Evolutionary conservation across 2,888 invertebrate species (phyloP), one percentile per base, ranked within the genome.

Genomic region (Volucella bombylans): DNA sequence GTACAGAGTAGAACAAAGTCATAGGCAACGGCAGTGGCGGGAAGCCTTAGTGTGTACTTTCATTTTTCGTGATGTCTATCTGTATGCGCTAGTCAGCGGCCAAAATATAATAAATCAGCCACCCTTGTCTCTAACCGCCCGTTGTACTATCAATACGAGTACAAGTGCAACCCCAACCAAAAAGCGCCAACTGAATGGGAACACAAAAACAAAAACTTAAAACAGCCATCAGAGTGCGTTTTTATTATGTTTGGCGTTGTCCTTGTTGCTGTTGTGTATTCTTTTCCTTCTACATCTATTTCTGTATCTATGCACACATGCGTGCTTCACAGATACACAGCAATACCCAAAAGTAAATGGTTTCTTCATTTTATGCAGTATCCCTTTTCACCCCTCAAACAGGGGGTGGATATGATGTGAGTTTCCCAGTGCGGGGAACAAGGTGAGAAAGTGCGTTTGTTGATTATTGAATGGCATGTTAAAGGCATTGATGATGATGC

Each of bases 61-160:
- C 59, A 50, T 61, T 68, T 57, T 72, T 64, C 72, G 52, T 72
- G 57, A 59, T 72, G 65, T 79, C 52, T 79, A 79, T 76, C 71
- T 72, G 59, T 79, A 79, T 81, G 76, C 71, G 81, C 80, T 80
- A 73, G 73, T 73, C 80, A 73, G 67, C 59, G 62, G 67, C 57
- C 67, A 68, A 81, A 85, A 85, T 81, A 81, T 81, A 81, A 85
- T 85, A 85, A 85, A 81, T 85, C 85, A 85, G 62, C 69, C 65
- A 74, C 69, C 68, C 74, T 65, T 69, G 68, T 47, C 80, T 45
- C 71, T 55, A 79, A 14, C 38, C 52, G n/a, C 15, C 43, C n/a
- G 43, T 31, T 31, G 0, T 31, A 31, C 31, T 31, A 31, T 6
- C 45, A 61, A 12, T 50, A 52, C 38, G 54, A 76, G 76, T 52